Evolutionary conservation across 2,797 vertebrate genomes (phyloP).

Genomic region (Selene dorsalis): DNA sequence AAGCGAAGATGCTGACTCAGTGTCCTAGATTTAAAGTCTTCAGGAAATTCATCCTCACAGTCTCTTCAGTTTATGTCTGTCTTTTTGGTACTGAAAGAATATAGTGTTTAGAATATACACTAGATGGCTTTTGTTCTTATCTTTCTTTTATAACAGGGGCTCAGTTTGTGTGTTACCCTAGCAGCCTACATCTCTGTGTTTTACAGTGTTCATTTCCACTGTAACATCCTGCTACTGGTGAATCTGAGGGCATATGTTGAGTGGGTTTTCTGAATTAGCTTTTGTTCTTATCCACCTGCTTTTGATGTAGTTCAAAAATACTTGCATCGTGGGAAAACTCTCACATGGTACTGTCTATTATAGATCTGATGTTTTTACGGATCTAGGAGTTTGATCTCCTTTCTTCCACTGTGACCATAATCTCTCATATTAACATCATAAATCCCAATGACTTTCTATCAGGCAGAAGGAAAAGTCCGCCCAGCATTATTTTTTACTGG

Average conservation of each 20-base stretch:
- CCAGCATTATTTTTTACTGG: conserved; percentile 31
- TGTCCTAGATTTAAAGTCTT: conserved; percentile 25
- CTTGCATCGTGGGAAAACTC: conserved; percentile 26
- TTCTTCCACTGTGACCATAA: conserved; percentile 27
- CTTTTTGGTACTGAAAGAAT: conserved; percentile 22
- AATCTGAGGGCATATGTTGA: not conserved
- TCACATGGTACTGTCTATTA: conserved; percentile 7
- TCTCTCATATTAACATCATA: conserved; percentile 28
- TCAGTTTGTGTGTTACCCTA: not conserved
- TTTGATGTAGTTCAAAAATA: conserved; percentile 23
- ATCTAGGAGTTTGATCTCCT: conserved; percentile 20
- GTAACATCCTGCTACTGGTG: not conserved
- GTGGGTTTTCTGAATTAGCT: not conserved
- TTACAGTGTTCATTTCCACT: not conserved
- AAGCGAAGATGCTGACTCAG: conserved; percentile 38
- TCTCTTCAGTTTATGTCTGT: conserved; percentile 13
- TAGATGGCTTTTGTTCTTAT: conserved; percentile 19
- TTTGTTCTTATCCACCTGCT: not conserved
- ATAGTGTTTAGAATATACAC: conserved; percentile 8
- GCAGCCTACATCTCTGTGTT: not conserved
- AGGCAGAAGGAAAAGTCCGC: conserved; percentile 34
- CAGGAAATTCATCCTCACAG: conserved; percentile 7
- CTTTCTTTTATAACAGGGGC: not conserved
- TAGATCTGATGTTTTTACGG: conserved; percentile 11
- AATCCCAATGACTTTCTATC: conserved; percentile 15